Evolutionary conservation across 37 sponge, comb jelly and placozoan species (phyloP), one percentile per base, ranked within the genome.

Genomic region (Axinella damicornis): DNA sequence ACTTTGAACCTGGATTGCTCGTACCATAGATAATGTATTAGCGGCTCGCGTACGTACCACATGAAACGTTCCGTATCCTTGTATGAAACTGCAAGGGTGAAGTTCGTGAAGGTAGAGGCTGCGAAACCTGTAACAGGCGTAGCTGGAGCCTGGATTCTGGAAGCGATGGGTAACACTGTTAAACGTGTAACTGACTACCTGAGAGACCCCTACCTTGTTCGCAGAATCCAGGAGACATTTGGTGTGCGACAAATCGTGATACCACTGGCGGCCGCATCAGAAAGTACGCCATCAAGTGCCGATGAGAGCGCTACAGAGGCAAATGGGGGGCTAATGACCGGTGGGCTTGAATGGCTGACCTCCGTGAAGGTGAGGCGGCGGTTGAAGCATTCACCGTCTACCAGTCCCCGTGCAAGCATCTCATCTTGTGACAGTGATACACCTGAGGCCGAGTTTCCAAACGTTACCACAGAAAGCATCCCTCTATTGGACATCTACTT

Each of bases 401-500:
- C 74, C 12, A 36, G 63, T 55, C 28, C 83, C 18, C n/a, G 46
- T 46, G 32, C 22, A 21, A n/a, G 20, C 57, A 64, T 65, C 63
- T 57, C 82, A 19, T 27, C 63, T 27, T 76, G 36, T 12, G 21
- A 38, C 32, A n/a, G 11, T 33, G 24, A 46, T 33, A 34, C 62
- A 20, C 77, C 73, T 34, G 74, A 71, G 0, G 14, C 5, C 0
- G 52, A 69, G 2, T 20, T 25, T 11, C 63, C 70, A 4, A 79
- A 67, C 1, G 33, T 82, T 2, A 77, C 68, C 13, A 78, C 88
- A 1, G 87, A 89, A 71, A 90, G 86, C n/a, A 69, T 71, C 67
- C 67, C 94, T 19, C 36, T 94, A 0, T 15, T 96, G n/a, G 92
- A 96, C 53, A 18, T 89, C n/a, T 92, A 85, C 67, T 96, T 96